Evolutionary conservation across 1,140 invertebrate species (phyloP).

Genomic region (Pseudomyrmex pallidus): DNA sequence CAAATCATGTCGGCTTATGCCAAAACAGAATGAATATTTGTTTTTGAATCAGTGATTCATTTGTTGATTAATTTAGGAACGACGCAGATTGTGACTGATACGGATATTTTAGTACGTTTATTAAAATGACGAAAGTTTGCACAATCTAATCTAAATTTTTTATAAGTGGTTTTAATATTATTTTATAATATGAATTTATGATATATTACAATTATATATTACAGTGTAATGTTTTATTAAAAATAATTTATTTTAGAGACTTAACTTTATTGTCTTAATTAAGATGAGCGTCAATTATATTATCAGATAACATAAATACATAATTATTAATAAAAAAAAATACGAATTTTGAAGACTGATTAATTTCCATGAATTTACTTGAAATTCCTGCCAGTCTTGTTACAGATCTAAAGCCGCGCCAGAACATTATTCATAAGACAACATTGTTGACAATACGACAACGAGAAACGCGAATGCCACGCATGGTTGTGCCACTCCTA

Average conservation of each 20-base stretch:
- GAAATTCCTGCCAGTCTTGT: constrained; percentile 2
- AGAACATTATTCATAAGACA: constrained; percentile 49
- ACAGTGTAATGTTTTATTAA: too few relatives aligned
- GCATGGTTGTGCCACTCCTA: constrained; percentile 3
- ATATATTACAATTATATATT: too few relatives aligned
- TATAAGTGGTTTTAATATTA: too few relatives aligned
- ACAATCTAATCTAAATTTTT: too few relatives aligned
- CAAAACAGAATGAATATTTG: constrained; percentile 22
- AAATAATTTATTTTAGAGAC: too few relatives aligned
- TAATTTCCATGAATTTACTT: not conserved
- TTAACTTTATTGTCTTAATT: too few relatives aligned
- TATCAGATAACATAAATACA: not conserved
- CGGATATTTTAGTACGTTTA: constrained; percentile 13
- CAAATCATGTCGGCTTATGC: not conserved
- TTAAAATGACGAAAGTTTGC: not conserved
- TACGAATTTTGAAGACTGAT: not conserved
- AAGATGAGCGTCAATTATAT: not conserved
- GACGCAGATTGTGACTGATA: not conserved
- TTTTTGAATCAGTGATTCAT: constrained; percentile 57
- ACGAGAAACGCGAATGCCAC: constrained; percentile 37
- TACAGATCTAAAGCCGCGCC: constrained; percentile 14
- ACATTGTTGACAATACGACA: constrained; percentile 42
- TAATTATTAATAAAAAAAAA: too few relatives aligned
- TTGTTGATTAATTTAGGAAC: constrained; percentile 39
- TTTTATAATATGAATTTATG: too few relatives aligned